Conservation (phyloP, 2,888 invertebrate species). For the Zele albiditarsus region DNA sequence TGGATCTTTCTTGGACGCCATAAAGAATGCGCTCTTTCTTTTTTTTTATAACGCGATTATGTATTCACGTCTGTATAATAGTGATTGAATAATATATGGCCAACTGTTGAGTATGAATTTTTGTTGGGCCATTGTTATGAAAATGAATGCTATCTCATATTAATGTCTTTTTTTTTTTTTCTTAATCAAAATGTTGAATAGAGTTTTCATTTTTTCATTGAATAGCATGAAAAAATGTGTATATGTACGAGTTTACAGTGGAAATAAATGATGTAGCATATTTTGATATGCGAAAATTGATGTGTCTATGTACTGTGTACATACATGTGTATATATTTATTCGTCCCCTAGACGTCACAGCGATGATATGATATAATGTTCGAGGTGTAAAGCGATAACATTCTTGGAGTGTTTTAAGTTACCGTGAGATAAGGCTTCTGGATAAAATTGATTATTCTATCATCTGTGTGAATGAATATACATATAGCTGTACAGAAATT, state of each 20-base stretch:
- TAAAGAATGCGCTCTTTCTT: background rate
- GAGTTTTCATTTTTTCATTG: too few species aligned
- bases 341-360: background rate
- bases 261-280: too few species aligned
- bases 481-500: background rate
- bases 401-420: background rate
- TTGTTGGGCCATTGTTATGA: background rate
- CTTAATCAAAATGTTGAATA: too few species aligned
- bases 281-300: too few species aligned
- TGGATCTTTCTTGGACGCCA: background rate
- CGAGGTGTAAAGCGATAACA: background rate
- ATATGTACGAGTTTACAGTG: too few species aligned
- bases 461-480: background rate
- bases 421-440: background rate
- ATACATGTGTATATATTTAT: background rate
- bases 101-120: background rate
- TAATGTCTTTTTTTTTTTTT: too few species aligned
- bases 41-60: background rate
- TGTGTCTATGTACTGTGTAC: background rate
- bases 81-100: background rate
- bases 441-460: background rate
- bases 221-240: too few species aligned
- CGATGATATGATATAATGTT: background rate
- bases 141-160: too few species aligned
- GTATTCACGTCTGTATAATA: background rate